These are phyloP conservation scores for Grapholita molesta DNA, from an alignment of 1,140 invertebrate genomes.

Conservation along the genomic window DNA sequence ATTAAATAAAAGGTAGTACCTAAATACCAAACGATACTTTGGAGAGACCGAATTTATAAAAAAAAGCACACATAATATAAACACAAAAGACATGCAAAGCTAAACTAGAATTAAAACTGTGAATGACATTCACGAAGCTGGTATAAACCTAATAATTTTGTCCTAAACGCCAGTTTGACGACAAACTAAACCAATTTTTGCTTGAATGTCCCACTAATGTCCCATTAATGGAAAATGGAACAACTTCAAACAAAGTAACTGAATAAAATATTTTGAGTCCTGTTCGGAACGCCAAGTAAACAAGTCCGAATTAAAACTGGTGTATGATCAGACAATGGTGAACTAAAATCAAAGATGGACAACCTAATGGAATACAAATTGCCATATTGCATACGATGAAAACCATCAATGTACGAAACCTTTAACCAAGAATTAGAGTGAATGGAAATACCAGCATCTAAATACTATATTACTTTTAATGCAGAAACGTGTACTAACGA, in stretches of 20 bases:
- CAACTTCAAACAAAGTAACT: not conserved
- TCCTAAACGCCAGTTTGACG: not conserved
- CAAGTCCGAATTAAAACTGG: slow-evolving; percentile 17
- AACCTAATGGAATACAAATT: slow-evolving; percentile 71
- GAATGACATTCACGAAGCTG: not conserved
- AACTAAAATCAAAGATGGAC: slow-evolving; percentile 36
- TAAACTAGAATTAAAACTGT: not conserved
- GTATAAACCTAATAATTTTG: not conserved
- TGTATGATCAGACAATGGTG: slow-evolving; percentile 11
- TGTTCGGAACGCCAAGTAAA: slow-evolving; percentile 15
- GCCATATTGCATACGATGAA: slow-evolving; percentile 64
- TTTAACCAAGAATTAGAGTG: slow-evolving; percentile 17
- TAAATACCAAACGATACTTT: too few species aligned
- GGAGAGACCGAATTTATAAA: too few species aligned
- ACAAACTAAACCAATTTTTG: slow-evolving; percentile 4
- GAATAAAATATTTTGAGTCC: not conserved
- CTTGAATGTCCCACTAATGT: not conserved
- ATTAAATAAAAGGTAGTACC: too few species aligned
- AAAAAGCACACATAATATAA: too few species aligned
- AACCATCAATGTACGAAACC: slow-evolving; percentile 65
- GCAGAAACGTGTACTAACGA: too few species aligned
- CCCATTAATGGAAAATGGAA: slow-evolving; percentile 3
- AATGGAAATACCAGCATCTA: slow-evolving; percentile 30
- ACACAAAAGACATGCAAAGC: not conserved
- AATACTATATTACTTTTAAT: too few species aligned